Evolutionary conservation across 2,888 invertebrate species (phyloP).

Genomic region (Colostygia pectinataria): DNA sequence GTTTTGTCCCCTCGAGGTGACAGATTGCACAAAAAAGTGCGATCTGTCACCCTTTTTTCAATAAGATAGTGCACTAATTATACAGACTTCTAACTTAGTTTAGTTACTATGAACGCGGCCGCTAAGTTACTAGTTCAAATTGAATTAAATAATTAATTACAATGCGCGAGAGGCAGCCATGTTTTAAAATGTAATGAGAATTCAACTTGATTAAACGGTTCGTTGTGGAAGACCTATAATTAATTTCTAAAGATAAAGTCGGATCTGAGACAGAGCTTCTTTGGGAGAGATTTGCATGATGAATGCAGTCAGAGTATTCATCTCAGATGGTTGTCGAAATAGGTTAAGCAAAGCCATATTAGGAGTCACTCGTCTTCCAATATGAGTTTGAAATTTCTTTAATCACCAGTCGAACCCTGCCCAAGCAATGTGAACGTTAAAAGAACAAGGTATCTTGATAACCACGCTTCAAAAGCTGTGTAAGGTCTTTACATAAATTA

Average conservation of each 20-base stretch:
- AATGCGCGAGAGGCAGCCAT: conserved; percentile 1
- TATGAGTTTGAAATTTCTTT: too few relatives aligned
- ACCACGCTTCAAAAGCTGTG: too few relatives aligned
- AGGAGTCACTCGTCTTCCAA: background rate
- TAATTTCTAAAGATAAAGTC: conserved; percentile 4
- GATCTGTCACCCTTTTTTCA: too few relatives aligned
- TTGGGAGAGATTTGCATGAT: background rate
- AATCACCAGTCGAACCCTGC: too few relatives aligned
- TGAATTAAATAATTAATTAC: conserved; percentile 17
- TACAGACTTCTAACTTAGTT: conserved; percentile 6
- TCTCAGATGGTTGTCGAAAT: background rate
- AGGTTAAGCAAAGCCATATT: background rate
- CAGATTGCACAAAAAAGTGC: too few relatives aligned
- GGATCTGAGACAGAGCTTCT: background rate
- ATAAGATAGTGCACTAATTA: conserved; percentile 5
- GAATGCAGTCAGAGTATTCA: background rate
- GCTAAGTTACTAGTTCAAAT: conserved; percentile 9
- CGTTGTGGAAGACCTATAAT: background rate
- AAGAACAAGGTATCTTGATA: too few relatives aligned
- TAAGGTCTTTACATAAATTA: too few relatives aligned
- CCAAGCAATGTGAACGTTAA: too few relatives aligned
- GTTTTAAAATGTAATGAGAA: conserved; percentile 14
- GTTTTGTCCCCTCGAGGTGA: too few relatives aligned
- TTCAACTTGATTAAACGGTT: conserved; percentile 8
- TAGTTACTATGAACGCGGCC: background rate